Percentiles rank a stretch among this genome's conserved stretches.
Conservation (phyloP, 2,797 vertebrate genomes). For the Leuciscus waleckii region DNA sequence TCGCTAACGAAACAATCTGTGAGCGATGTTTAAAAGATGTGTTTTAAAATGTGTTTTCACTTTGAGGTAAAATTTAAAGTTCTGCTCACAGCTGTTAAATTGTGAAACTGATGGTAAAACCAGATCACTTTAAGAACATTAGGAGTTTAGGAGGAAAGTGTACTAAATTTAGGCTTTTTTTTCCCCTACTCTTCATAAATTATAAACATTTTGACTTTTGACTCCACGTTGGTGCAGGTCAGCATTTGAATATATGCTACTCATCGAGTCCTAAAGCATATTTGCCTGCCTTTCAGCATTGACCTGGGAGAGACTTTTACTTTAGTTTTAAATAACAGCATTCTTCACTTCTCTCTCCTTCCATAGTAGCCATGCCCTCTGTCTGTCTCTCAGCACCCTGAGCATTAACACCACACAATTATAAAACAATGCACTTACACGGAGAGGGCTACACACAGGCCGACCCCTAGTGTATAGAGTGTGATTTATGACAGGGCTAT, state of each 20-base stretch:
- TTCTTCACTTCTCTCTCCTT: conserved; percentile 31
- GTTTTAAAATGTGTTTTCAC: conserved; percentile 34
- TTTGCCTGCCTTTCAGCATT: not conserved
- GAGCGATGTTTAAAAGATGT: conserved; percentile 16
- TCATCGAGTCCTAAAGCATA: not conserved
- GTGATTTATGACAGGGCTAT: conserved; percentile 77
- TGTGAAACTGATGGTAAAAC: conserved; percentile 25
- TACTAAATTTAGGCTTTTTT: not conserved
- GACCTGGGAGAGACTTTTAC: conserved; percentile 11
- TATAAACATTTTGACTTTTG: not conserved
- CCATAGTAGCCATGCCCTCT: conserved; percentile 43
- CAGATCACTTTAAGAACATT: conserved; percentile 9
- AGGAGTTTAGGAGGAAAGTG: not conserved
- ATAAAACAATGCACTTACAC: conserved; percentile 80
- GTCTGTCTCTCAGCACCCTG: conserved; percentile 67
- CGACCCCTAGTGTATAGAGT: conserved; percentile 66
- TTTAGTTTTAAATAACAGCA: conserved; percentile 42
- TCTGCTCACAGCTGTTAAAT: conserved; percentile 21
- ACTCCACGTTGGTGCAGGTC: not conserved
- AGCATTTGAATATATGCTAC: not conserved
- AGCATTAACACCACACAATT: conserved; percentile 79
- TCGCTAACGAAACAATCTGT: conserved; percentile 38
- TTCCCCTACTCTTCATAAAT: not conserved
- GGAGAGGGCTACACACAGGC: conserved; percentile 70
- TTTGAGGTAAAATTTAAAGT: not conserved